Conservation (phyloP, 2,797 vertebrate genomes). For the Sebastes paucispinis region DNA sequence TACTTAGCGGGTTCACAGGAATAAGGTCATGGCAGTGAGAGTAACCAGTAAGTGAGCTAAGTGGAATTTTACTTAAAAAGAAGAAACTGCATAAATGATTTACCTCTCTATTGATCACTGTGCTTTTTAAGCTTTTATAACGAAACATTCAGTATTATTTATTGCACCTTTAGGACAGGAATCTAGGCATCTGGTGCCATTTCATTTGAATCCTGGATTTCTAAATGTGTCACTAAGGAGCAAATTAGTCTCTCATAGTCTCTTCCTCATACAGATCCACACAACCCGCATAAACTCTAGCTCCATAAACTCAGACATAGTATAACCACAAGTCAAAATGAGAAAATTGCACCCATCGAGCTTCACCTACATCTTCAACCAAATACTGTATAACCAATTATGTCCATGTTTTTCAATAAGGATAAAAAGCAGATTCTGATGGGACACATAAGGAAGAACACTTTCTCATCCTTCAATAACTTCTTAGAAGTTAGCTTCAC, state of each 20-base stretch:
- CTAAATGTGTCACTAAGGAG: background rate
- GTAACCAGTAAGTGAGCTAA: constrained; percentile 6
- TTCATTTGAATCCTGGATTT: background rate
- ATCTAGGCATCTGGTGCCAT: background rate
- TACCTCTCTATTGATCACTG: background rate
- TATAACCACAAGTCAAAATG: background rate
- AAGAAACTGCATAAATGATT: background rate
- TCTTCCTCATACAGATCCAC: background rate
- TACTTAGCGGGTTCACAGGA: constrained; percentile 14
- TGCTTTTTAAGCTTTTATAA: background rate
- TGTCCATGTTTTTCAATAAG: too few species aligned
- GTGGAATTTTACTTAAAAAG: background rate
- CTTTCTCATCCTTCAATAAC: too few species aligned
- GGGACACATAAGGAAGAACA: too few species aligned
- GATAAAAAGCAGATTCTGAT: too few species aligned
- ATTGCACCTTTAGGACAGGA: background rate
- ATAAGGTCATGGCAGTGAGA: constrained; percentile 9
- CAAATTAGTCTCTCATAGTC: background rate
- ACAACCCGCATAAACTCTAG: background rate
- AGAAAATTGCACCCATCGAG: background rate
- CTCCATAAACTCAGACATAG: background rate
- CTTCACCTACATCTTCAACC: background rate
- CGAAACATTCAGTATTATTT: background rate
- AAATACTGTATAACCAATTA: too few species aligned
- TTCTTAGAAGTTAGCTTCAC: too few species aligned